A percentile compares a stretch with the other conserved stretches of the same genome.
These are phyloP conservation scores for Cecidostiba fungosa DNA, from an alignment of 2,888 invertebrate genomes.

Conservation along the genomic window DNA sequence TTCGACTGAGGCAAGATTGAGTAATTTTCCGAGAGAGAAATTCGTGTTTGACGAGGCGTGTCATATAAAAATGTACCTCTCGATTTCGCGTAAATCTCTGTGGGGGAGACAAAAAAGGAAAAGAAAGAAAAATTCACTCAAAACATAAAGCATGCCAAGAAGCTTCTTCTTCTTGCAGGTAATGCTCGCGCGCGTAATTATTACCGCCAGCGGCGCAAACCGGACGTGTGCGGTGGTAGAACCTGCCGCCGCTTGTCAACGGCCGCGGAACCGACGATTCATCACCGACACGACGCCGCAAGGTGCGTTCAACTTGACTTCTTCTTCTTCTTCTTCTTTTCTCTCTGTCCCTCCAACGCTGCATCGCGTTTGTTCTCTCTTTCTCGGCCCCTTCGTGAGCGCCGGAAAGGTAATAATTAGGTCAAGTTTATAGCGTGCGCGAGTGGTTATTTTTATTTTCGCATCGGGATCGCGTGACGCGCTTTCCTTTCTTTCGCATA, in stretches of 20 bases:
- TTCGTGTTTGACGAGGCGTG: background rate
- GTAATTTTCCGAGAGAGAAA: background rate
- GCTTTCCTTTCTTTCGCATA: background rate
- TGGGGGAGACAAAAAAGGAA: background rate
- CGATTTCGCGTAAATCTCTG: too few species aligned
- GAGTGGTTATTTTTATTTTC: constrained; percentile 2
- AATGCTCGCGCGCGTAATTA: background rate
- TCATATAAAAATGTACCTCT: background rate
- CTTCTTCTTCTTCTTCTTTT: too few species aligned
- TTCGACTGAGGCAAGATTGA: too few species aligned
- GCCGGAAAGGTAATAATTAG: constrained; percentile 45
- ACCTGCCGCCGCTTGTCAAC: constrained; percentile 38
- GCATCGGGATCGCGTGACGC: constrained; percentile 48
- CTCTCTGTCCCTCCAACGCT: background rate
- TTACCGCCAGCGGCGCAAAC: constrained; percentile 12
- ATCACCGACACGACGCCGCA: constrained; percentile 27
- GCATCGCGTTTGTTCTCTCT: background rate
- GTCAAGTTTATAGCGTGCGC: constrained; percentile 60
- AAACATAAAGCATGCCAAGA: too few species aligned
- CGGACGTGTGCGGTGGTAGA: constrained; percentile 5
- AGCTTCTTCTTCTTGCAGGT: background rate
- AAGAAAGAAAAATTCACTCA: background rate
- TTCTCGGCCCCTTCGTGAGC: background rate
- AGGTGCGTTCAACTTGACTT: constrained; percentile 9
- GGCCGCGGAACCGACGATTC: constrained; percentile 29